Base-by-base conservation (phyloP, 1,140 invertebrate species). In the Penaeus japonicus region DNA sequence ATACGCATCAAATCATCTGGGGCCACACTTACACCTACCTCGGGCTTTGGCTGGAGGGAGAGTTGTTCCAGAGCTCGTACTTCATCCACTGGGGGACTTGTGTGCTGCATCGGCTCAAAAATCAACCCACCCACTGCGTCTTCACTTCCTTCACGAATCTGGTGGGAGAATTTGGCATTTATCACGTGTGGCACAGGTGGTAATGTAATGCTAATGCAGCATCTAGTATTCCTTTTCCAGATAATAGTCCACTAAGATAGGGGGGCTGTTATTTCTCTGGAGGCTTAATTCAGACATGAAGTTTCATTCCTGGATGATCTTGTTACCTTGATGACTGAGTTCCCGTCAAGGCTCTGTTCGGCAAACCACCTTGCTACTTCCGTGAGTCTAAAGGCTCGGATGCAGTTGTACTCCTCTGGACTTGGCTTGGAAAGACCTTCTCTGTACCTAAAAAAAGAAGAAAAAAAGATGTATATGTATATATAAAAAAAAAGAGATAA, bases 391-490 rank as follows among this genome's bases (percentile, higher is more conserved):
- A 65, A 85, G 17, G 89, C 89, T 59, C 89, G 62, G 27, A 89
- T 75, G 65, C 59, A 75, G 39, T 85, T 89, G 70, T 89, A 89
- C 62, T 89, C 84, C 39, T 86, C 84, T 22, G 89, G 89, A 82
- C 84, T 89, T 75, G 80, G 84, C n/a, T 82, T 85, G 47, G 77
- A 85, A 4, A 85, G 80, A n/a, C 89, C 84, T 85, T 89, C 89
- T 47, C 89, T 80, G n/a, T 89, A 89, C 54, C 89, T 89, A 79
- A 80, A 89, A 62, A 18, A 62, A 62, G n/a, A 62, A 62, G 57
- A n/a, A 62, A 62, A 18, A n/a, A n/a, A n/a, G n/a, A 83, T 59
- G 53, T 10, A 59, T 54, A 79, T 32, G 27, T 32, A 35, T 32
- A 83, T 39, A 20, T 83, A 35, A 20, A 59, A 83, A 5, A 20